These are phyloP conservation scores for Portevinia maculata DNA, from an alignment of 2,888 invertebrate species.

Conservation along the genomic window DNA sequence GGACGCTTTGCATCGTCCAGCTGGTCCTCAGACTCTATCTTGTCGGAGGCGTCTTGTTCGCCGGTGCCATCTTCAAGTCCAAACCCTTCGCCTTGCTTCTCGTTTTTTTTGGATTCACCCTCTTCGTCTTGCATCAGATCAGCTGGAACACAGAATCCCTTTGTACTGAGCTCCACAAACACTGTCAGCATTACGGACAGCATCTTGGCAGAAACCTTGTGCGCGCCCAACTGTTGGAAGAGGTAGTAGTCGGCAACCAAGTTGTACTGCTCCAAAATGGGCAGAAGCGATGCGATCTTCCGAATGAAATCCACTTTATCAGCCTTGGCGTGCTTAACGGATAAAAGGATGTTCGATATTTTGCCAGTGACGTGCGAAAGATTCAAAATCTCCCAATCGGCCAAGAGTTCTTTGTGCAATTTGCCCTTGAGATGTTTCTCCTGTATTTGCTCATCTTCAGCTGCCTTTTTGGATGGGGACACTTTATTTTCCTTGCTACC, in stretches of 20 bases:
- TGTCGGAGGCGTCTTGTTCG: slow-evolving; percentile 96
- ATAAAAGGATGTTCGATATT: slow-evolving; percentile 81
- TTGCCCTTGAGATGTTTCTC: slow-evolving; percentile 88
- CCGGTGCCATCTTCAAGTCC: slow-evolving; percentile 94
- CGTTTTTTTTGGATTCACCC: slow-evolving; percentile 84
- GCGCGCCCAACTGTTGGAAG: slow-evolving; percentile 90
- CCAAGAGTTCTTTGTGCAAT: slow-evolving; percentile 86
- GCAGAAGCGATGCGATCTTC: slow-evolving; percentile 82
- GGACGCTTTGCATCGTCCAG: slow-evolving; percentile 93
- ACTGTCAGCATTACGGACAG: slow-evolving; percentile 91
- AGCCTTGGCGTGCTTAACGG: slow-evolving; percentile 82
- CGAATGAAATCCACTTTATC: slow-evolving; percentile 76
- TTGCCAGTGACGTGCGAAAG: slow-evolving; percentile 83
- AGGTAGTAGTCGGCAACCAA: slow-evolving; percentile 91
- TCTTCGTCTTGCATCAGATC: slow-evolving; percentile 91
- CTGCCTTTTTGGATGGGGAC: slow-evolving; percentile 50
- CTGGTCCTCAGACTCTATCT: slow-evolving; percentile 93
- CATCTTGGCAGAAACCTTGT: slow-evolving; percentile 92
- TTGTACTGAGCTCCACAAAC: slow-evolving; percentile 91
- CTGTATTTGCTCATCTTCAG: slow-evolving; percentile 82
- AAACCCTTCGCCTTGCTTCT: slow-evolving; percentile 88
- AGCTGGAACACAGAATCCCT: slow-evolving; percentile 96
- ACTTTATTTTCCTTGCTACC: slow-evolving; percentile 61
- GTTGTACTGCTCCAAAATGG: slow-evolving; percentile 90
- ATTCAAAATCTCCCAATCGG: slow-evolving; percentile 86